Evolutionary conservation across 2,113 vertebrate genomes (phyloP), one percentile per base, ranked within the genome.

Genomic region (Xenus cinereus): DNA sequence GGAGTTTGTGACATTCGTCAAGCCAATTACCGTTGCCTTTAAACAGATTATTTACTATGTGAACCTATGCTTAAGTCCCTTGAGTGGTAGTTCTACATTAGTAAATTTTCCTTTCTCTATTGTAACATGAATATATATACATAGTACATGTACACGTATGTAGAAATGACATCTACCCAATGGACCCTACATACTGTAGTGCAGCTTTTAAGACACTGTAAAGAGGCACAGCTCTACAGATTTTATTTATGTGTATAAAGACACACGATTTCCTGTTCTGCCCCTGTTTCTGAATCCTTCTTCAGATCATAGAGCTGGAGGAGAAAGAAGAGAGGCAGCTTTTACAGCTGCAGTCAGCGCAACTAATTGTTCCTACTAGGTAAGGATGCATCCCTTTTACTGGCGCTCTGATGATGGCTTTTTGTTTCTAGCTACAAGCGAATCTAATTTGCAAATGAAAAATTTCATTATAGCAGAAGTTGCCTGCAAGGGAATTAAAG

Each of bases 381-480:
- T 96, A 94, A 96, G 88, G 94, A 96, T 90, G 76, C 93, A 81
- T 90, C 82, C 91, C 89, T 98, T 97, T 97, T 96, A 76, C 77
- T 92, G 79, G 90, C 56, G 92, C 87, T 97, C 95, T 96, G 90
- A 94, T 96, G 96, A 92, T 82, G 81, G 76, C 94, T 97, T 97
- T 97, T 97, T 97, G 95, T 97, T 97, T 97, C 97, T 95, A 91
- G 95, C 97, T 96, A 81, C 93, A 84, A 98, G 97, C 84, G 88
- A 97, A 97, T 96, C 97, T 98, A 97, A 98, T 98, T 97, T 98
- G 97, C 98, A 97, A 96, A 98, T 97, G 97, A 98, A 98, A 97
- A 96, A 95, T 96, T 94, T 97, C 96, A 97, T 96, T 91, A 87
- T 97, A 93, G 94, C 83, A 53, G 75, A 86, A 78, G 54, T 94